Conservation (phyloP, 1,140 invertebrate species). For the Hypsibius dujardini region DNA sequence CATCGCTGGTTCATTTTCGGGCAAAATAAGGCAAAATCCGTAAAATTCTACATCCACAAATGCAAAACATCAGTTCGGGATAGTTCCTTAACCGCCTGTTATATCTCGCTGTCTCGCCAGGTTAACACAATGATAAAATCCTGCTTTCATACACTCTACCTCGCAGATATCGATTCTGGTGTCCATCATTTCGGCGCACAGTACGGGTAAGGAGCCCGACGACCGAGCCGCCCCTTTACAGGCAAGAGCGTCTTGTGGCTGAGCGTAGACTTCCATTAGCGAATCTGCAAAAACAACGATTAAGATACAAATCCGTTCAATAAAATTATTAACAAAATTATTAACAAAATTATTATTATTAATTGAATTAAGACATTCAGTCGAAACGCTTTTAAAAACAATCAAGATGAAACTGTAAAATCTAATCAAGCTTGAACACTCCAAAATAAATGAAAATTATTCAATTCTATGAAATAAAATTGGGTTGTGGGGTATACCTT, state of each 20-base stretch:
- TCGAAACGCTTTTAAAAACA: too few relatives aligned
- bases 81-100: too few relatives aligned
- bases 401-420: too few relatives aligned
- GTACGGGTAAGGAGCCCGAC: not conserved
- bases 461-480: not conserved
- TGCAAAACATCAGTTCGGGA: too few relatives aligned
- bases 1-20: not conserved
- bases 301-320: not conserved
- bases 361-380: not conserved
- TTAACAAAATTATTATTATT: not conserved
- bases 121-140: not conserved
- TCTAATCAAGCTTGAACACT: too few relatives aligned
- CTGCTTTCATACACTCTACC: not conserved
- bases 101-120: not conserved
- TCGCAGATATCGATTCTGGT: conserved; percentile 7
- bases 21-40: not conserved
- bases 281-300: not conserved
- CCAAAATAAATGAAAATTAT: too few relatives aligned
- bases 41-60: not conserved
- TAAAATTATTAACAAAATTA: not conserved
- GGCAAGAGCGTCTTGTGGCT: not conserved
- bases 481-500: not conserved
- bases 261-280: conserved; percentile 12
- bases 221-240: not conserved
- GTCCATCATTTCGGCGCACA: conserved; percentile 9